Conservation (phyloP, 2,797 vertebrate species). For the Anguilla megastoma region DNA sequence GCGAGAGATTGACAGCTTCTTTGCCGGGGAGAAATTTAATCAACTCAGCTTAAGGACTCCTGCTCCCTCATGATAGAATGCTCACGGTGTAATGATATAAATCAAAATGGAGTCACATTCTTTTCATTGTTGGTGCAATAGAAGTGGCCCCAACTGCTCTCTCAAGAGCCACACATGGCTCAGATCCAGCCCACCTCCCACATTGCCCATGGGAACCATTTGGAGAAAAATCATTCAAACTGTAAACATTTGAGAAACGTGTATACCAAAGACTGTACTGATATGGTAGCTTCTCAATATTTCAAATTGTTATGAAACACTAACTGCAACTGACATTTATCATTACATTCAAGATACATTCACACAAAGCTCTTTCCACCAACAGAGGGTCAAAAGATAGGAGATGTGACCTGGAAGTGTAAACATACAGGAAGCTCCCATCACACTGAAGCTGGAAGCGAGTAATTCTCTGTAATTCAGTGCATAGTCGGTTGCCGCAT, state of each 20-base stretch:
- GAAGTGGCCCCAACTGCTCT: neutral
- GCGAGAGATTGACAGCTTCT: conserved; percentile 59
- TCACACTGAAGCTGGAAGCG: too few relatives aligned
- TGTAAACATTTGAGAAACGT: neutral
- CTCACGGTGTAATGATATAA: conserved; percentile 63
- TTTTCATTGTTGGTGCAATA: neutral
- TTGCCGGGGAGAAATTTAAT: conserved; percentile 62
- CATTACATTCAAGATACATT: conserved; percentile 17
- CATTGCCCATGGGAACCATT: conserved; percentile 16
- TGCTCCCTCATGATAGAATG: conserved; percentile 61
- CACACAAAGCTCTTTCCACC: conserved; percentile 18
- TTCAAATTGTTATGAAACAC: too few relatives aligned
- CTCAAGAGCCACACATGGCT: neutral
- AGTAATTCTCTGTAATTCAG: too few relatives aligned
- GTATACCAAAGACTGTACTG: neutral
- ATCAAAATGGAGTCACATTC: conserved; percentile 57
- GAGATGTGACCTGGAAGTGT: too few relatives aligned
- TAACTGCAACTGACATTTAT: neutral
- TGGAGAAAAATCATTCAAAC: neutral
- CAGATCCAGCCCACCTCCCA: conserved; percentile 39
- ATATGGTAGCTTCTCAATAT: neutral
- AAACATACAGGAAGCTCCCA: too few relatives aligned
- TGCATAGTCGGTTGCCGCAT: too few relatives aligned
- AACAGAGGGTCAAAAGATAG: neutral
- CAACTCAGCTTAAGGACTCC: conserved; percentile 62